phyloP scores from a whole-genome alignment of 2,888 invertebrate species.

The Euplagia quadripunctaria region DNA sequence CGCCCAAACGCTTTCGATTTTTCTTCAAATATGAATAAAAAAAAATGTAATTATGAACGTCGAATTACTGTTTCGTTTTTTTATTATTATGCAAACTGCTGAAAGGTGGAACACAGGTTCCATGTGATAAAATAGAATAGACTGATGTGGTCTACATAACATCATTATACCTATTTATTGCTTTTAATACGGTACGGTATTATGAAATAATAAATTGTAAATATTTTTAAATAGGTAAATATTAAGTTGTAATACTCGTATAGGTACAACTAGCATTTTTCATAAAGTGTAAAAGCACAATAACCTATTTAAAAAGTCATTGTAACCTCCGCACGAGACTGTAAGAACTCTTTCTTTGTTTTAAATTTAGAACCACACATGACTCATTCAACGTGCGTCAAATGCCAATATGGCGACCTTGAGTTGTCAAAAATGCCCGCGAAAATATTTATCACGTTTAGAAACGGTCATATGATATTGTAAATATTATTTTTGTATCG shows the following conservation, averaged over 20 bases:
- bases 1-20: too few relatives aligned
- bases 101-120: background rate
- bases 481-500: constrained; percentile 32
- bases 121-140: too few relatives aligned
- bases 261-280: background rate
- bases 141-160: too few relatives aligned
- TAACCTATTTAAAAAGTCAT: constrained; percentile 35
- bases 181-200: background rate
- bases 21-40: too few relatives aligned
- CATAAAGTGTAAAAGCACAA: constrained; percentile 24
- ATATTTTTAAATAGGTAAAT: too few relatives aligned
- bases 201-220: too few relatives aligned
- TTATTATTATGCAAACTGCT: background rate
- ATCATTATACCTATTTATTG: background rate
- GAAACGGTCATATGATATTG: constrained; percentile 36
- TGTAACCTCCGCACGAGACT: constrained; percentile 10
- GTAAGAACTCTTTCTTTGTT: constrained; percentile 48
- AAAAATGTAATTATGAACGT: background rate
- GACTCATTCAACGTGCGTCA: constrained; percentile 61
- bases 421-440: constrained; percentile 67
- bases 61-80: background rate
- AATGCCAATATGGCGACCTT: constrained; percentile 66
- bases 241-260: too few relatives aligned
- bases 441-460: constrained; percentile 40
- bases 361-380: constrained; percentile 46